phyloP scores from a whole-genome alignment of 1,140 invertebrate species.

The Scaptomyza pallida region DNA sequence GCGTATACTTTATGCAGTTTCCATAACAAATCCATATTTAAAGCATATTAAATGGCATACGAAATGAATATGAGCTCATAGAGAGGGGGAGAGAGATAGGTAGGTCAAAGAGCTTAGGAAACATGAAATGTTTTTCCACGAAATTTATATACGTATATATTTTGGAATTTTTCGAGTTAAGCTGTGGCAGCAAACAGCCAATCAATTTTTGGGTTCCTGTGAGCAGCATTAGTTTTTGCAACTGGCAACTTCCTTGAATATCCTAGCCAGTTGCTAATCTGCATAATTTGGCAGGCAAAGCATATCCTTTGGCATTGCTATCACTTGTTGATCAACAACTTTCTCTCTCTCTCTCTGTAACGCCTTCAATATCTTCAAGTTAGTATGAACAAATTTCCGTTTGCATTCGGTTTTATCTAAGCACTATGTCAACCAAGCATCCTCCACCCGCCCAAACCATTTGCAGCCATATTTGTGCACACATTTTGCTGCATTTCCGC shows the following conservation, averaged over 20 bases:
- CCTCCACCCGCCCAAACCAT: neutral
- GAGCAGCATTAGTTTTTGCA: neutral
- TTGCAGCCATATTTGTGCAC: slow-evolving; percentile 16
- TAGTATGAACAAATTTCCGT: slow-evolving; percentile 72
- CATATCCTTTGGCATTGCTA: slow-evolving; percentile 29
- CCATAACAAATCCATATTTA: slow-evolving; percentile 1
- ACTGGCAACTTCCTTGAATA: slow-evolving; percentile 57
- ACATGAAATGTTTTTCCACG: slow-evolving; percentile 1
- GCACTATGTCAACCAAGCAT: too few relatives aligned
- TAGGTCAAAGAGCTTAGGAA: neutral
- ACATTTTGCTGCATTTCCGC: slow-evolving; percentile 63
- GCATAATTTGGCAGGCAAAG: slow-evolving; percentile 65
- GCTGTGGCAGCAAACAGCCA: neutral
- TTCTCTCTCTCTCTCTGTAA: slow-evolving; percentile 17
- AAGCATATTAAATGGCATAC: slow-evolving; percentile 8
- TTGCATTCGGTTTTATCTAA: slow-evolving; percentile 41
- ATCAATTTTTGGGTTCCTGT: slow-evolving; percentile 23
- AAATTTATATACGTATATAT: too few relatives aligned
- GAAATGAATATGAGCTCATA: neutral
- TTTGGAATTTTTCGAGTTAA: slow-evolving; percentile 3
- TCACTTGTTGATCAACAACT: slow-evolving; percentile 77
- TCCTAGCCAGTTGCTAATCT: slow-evolving; percentile 49
- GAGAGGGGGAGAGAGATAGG: too few relatives aligned
- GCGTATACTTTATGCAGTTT: slow-evolving; percentile 39
- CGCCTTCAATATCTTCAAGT: neutral